phyloP scores from a whole-genome alignment of 2,797 vertebrate genomes.

The Crocidura indochinensis region DNA sequence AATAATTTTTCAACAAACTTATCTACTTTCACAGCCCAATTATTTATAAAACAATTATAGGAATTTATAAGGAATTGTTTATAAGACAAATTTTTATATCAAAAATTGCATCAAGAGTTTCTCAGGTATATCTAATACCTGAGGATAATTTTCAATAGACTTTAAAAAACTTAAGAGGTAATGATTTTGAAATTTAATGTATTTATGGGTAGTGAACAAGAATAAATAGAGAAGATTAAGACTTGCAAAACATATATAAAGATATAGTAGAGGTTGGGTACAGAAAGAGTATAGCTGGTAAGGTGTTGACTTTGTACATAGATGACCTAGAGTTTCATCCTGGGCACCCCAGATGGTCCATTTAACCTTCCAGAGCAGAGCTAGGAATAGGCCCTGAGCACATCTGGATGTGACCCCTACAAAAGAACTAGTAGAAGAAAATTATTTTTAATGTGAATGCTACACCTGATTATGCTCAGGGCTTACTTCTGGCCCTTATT shows the following conservation, averaged over 20 bases:
- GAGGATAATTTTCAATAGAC: not conserved
- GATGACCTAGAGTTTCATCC: too few species aligned
- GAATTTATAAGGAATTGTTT: not conserved
- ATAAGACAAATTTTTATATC: constrained; percentile 5
- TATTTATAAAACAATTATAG: too few species aligned
- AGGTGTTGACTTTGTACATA: too few species aligned
- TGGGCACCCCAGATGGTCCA: too few species aligned
- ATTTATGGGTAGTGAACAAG: not conserved
- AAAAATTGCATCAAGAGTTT: constrained; percentile 13
- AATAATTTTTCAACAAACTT: not conserved
- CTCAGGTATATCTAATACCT: not conserved
- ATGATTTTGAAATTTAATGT: constrained; percentile 14
- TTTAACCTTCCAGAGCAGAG: too few species aligned
- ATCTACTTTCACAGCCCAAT: not conserved
- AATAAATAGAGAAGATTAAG: not conserved
- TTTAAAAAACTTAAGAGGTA: not conserved
- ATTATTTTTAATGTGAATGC: too few species aligned
- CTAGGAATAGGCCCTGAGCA: too few species aligned
- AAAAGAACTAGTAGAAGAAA: too few species aligned
- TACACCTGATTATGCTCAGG: too few species aligned
- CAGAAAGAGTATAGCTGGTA: too few species aligned
- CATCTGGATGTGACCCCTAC: too few species aligned
- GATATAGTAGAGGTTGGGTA: not conserved
- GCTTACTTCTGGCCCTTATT: too few species aligned
- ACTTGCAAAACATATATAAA: not conserved